A percentile compares a stretch with the other conserved stretches of the same genome.
Conservation (phyloP, 1,140 invertebrate genomes). For the Hylyphantes graminicola region DNA sequence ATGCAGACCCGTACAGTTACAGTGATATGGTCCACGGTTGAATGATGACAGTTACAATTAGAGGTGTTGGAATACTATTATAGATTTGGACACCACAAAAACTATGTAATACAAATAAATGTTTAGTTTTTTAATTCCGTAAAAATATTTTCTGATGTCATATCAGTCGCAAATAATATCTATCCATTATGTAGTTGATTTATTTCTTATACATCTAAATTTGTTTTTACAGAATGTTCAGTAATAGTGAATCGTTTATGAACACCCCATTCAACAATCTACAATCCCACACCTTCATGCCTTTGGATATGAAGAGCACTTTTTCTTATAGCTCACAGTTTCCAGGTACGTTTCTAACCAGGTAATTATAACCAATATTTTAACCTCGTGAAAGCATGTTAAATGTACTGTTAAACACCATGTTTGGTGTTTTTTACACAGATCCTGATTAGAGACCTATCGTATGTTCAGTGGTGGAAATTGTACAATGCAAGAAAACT, state of each 20-base stretch:
- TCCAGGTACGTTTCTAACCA: slow-evolving; percentile 32
- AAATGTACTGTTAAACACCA: background rate
- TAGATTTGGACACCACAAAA: too few relatives aligned
- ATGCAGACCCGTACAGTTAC: too few relatives aligned
- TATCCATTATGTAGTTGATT: too few relatives aligned
- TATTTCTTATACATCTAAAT: background rate
- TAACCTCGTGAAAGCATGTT: too few relatives aligned
- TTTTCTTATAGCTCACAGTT: slow-evolving; percentile 45
- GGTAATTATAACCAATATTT: background rate
- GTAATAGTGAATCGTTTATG: slow-evolving; percentile 39
- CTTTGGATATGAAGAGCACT: slow-evolving; percentile 51
- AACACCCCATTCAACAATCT: slow-evolving; percentile 14
- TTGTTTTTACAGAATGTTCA: slow-evolving; percentile 38
- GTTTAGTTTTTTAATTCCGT: background rate
- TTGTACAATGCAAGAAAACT: background rate
- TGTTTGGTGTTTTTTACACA: background rate
- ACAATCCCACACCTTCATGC: slow-evolving; percentile 31
- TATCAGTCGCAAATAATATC: too few relatives aligned
- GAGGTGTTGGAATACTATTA: background rate
- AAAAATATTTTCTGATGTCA: too few relatives aligned
- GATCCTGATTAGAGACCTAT: background rate
- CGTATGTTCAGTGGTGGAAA: background rate
- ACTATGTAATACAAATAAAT: background rate
- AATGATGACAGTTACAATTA: background rate
- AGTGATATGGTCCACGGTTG: too few relatives aligned